Conservation (phyloP, 2,888 invertebrate species). For the Zeuzera pyrina region DNA sequence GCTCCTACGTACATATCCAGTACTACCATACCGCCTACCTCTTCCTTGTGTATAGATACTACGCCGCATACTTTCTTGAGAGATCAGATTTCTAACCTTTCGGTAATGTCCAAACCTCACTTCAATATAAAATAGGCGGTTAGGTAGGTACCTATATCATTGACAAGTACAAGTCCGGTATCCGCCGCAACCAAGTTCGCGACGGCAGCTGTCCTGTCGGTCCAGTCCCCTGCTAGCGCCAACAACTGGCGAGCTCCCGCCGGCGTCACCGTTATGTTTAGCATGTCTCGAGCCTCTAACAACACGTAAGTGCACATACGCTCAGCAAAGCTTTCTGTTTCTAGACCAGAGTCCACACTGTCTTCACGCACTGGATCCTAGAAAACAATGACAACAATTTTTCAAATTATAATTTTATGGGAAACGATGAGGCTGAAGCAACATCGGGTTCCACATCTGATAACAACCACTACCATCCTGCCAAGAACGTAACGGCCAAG, state of each 20-base stretch:
- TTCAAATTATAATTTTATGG: too few species aligned
- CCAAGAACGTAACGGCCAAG: too few species aligned
- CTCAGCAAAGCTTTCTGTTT: constrained; percentile 44
- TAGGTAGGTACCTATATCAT: constrained; percentile 78
- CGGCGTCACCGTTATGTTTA: constrained; percentile 80
- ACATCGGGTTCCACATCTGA: too few species aligned
- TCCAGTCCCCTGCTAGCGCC: constrained; percentile 35
- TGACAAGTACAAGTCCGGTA: constrained; percentile 60
- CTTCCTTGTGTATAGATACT: too few species aligned
- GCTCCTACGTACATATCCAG: too few species aligned
- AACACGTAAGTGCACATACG: constrained; percentile 77
- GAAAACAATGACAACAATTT: constrained; percentile 1
- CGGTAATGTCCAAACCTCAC: too few species aligned
- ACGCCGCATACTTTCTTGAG: too few species aligned
- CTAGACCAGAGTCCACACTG: constrained; percentile 67
- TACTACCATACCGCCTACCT: too few species aligned
- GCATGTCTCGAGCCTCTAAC: constrained; percentile 76
- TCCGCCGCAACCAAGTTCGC: constrained; percentile 34
- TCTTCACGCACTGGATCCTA: constrained; percentile 57
- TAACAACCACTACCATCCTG: too few species aligned
- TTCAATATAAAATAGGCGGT: too few species aligned
- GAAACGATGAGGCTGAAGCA: not conserved
- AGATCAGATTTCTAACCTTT: too few species aligned
- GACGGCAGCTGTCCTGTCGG: constrained; percentile 44
- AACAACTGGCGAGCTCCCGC: constrained; percentile 73